Base-by-base conservation (phyloP, 2,113 vertebrate genomes). In the Microtus ochrogaster region DNA sequence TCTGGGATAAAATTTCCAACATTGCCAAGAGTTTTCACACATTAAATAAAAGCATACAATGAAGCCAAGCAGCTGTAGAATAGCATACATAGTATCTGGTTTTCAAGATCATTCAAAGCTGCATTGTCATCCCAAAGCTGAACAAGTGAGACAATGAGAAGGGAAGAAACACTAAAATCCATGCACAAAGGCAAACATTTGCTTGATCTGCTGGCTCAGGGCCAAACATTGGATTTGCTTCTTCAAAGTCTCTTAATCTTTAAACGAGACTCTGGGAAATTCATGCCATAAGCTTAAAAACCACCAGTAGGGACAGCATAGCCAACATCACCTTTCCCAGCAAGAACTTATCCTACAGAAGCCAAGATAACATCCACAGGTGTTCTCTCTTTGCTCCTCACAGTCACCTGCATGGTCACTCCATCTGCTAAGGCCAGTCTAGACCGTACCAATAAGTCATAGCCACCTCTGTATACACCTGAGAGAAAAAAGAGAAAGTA, bases 391-490 rank as follows among this genome's bases (percentile, higher is more conserved):
- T 97, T 97, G 98, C 99, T 99, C 95, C 99, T 98, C 26, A 99
- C 99, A 0, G 99, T 99, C 98, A 99, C 99, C 98, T 99, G 99
- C 99, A 99, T 99, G 92, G 99, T 99, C 73, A 99, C 99, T 0
- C 99, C 99, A 0, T 99, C 99, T 1, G 99, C 99, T 52, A 99
- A 98, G 0, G 99, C 99, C 16, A 99, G 99, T 70, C 99, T 99
- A 82, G 99, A 98, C 12, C 99, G 99, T 28, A 99, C 98, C 97
- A 99, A 96, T 66, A 99, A 98, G 0, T 99, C 99, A 0, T 98
- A 98, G 96, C 99, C 98, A 0, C 99, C 99, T 93, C 99, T 99
- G 98, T 99, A 99, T 44, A 99, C 98, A 88, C 99, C 99, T 99
- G 98, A 78, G 70, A 90, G 95, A 81, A 28, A 96, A 79, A 82